Base-by-base conservation (phyloP, 92 coral and sea anemone genomes). In the Muricea muricata region DNA sequence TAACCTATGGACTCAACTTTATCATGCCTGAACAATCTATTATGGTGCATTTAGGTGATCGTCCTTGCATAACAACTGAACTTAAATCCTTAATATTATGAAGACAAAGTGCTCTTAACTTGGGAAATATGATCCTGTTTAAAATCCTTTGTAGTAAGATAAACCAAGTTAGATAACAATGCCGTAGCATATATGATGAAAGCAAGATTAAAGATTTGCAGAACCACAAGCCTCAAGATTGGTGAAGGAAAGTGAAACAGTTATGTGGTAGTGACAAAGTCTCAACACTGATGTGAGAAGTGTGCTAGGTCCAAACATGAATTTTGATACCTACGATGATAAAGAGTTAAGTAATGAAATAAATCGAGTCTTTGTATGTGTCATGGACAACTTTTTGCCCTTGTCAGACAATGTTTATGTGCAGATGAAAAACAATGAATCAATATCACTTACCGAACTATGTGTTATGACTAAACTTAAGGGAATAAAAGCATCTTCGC, bases 41-140 rank as follows among this genome's bases (percentile, higher is more conserved):
- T 32, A 33, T 20, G 0, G 41, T 32, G 41, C 41, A 33, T 67
- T n/a, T 33, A n/a, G 34, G 34, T 29, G 74, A 67, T 33, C 74
- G 42, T 33, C 74, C 74, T 32, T 67, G 74, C 45, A 67, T 67
- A n/a, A n/a, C n/a, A n/a, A n/a, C n/a, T n/a, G n/a, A n/a, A n/a
- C n/a, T n/a, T n/a, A n/a, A n/a, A n/a, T 33, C 37, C 42, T 67
- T 67, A 39, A 67, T 67, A 33, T 29, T 20, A 29, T 17, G 41
- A n/a, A 67, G 45, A 67, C 74, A 67, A 39, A 30, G 42, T 33
- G 41, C 74, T 17, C 34, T 67, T 29, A 28, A 67, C 74, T 29
- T 20, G 24, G 46, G 74, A 67, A 67, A 67, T 67, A 67, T 29
- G 74, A 30, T 67, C 40, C 18, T 67, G 18, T 67, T 67, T 39